Evolutionary conservation across 2,888 invertebrate genomes (phyloP).

Genomic region (Imbricaverruca yamaguchii): DNA sequence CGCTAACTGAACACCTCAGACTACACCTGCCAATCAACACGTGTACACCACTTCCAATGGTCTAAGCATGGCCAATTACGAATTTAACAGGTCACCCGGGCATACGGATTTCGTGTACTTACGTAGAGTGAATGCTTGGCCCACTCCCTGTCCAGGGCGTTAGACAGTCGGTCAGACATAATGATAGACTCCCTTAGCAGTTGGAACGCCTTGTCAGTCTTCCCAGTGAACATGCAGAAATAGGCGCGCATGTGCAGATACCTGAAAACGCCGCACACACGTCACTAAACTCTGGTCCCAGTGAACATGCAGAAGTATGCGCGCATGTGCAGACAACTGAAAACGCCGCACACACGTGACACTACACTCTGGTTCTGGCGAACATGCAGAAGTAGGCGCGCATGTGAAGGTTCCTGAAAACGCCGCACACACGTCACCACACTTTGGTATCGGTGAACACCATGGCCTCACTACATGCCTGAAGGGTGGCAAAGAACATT

Average conservation of each 20-base stretch:
- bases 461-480: too few relatives aligned
- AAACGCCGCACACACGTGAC: too few relatives aligned
- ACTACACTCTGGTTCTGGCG: too few relatives aligned
- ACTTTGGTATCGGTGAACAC: neutral
- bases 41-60: too few relatives aligned
- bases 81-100: too few relatives aligned
- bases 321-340: neutral
- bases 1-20: too few relatives aligned
- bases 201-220: constrained; percentile 15
- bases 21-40: too few relatives aligned
- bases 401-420: neutral
- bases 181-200: neutral
- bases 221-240: constrained; percentile 6
- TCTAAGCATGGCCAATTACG: too few relatives aligned
- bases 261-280: neutral
- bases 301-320: constrained; percentile 17
- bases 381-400: constrained; percentile 15
- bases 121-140: constrained; percentile 15
- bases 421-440: too few relatives aligned
- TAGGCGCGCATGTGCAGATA: constrained; percentile 1
- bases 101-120: neutral
- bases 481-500: too few relatives aligned
- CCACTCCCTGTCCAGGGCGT: constrained; percentile 6
- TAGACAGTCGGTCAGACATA: neutral
- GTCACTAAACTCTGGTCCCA: neutral